Evolutionary conservation across 2,113 vertebrate genomes (phyloP).

Genomic region (Nansenia antarctica): DNA sequence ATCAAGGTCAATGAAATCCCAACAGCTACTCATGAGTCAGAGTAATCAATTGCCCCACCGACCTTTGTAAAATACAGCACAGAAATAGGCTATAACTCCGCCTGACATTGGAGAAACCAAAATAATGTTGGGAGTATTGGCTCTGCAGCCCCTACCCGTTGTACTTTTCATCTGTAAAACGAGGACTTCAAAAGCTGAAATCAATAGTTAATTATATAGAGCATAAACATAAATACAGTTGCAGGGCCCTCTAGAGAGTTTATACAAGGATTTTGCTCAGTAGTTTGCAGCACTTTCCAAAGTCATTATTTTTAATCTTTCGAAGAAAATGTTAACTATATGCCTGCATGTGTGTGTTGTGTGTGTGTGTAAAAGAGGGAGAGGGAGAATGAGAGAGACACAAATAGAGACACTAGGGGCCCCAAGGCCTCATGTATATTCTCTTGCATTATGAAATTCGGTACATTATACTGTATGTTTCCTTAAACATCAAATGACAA

Average conservation of each 20-base stretch:
- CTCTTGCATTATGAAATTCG: no score
- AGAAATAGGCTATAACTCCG: constrained; percentile 33
- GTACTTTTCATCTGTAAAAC: constrained; percentile 49
- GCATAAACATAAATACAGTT: constrained; percentile 65
- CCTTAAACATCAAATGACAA: no score
- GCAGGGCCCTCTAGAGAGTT: constrained; percentile 18
- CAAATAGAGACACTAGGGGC: not conserved
- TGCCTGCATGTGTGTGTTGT: not conserved
- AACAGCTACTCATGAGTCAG: constrained; percentile 35
- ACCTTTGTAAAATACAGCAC: constrained; percentile 42
- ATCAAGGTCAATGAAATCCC: constrained; percentile 48
- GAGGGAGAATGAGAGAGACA: not conserved
- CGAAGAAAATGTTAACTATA: no score
- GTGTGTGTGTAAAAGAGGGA: not conserved
- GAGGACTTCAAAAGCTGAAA: constrained; percentile 47
- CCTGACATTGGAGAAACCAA: constrained; percentile 34
- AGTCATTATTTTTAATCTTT: constrained; percentile 13
- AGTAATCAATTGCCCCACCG: constrained; percentile 60
- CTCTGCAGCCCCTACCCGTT: constrained; percentile 23
- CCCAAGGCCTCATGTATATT: no score
- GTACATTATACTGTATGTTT: no score
- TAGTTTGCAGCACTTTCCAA: constrained; percentile 3
- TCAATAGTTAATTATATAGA: constrained; percentile 70
- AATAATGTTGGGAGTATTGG: constrained; percentile 35
- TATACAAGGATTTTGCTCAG: constrained; percentile 1